Evolutionary conservation across 2,113 vertebrate genomes (phyloP).

Genomic region (Chitala chitala): DNA sequence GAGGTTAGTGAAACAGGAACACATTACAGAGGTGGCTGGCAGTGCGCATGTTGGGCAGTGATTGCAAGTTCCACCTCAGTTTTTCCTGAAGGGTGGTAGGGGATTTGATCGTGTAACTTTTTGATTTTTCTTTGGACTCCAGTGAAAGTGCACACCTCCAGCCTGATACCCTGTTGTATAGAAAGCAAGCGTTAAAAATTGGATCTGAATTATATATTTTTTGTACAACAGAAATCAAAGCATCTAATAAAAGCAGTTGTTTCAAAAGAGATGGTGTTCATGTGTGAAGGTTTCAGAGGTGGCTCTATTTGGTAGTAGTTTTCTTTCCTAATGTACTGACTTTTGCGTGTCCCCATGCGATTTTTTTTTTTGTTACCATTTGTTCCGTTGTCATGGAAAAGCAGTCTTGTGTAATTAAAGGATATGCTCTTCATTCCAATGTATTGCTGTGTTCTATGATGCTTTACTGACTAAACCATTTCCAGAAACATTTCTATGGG

Average conservation of each 20-base stretch:
- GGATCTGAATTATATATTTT: neutral
- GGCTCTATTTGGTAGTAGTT: neutral
- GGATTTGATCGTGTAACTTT: neutral
- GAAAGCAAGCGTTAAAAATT: neutral
- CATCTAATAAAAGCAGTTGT: conserved; percentile 16
- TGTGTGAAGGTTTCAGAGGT: neutral
- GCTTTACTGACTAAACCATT: no score
- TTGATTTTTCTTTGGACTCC: neutral
- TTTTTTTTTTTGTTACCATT: neutral
- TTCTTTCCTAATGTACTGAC: no score
- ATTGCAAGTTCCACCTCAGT: no score
- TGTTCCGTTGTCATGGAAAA: neutral
- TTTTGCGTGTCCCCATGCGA: no score
- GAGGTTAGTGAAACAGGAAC: neutral
- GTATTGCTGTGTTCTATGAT: neutral
- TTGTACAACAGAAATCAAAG: conserved; percentile 14
- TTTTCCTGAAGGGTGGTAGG: no score
- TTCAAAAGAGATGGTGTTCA: neutral
- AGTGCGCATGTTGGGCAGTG: no score
- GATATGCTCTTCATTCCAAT: neutral
- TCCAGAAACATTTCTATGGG: no score
- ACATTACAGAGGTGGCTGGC: neutral
- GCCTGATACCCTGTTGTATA: neutral
- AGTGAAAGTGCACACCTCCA: neutral
- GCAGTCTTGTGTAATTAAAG: no score